A percentile compares a stretch with the other conserved stretches of the same genome.
These are phyloP conservation scores for Lochmaea crataegi DNA, from an alignment of 2,888 invertebrate species.

Conservation along the genomic window DNA sequence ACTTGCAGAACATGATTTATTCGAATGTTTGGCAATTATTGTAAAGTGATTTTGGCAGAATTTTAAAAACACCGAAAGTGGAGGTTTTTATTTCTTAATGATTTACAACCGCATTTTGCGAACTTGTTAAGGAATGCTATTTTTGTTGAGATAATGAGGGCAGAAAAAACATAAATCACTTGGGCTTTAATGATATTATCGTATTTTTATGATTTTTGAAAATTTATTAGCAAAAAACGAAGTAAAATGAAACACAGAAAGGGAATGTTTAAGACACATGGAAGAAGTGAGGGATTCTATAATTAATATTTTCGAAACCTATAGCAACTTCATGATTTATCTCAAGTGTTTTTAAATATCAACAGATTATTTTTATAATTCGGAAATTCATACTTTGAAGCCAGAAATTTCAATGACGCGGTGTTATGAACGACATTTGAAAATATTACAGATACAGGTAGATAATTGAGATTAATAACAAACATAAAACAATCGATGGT, in stretches of 20 bases:
- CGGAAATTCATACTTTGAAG: too few relatives aligned
- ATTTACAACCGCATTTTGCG: slow-evolving; percentile 23
- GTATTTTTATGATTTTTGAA: slow-evolving; percentile 9
- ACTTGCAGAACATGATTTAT: slow-evolving; percentile 12
- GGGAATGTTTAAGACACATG: neutral
- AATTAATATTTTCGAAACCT: neutral
- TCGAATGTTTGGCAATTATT: slow-evolving; percentile 17
- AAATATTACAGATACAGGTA: too few relatives aligned
- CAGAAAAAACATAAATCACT: slow-evolving; percentile 14
- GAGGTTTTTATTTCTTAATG: slow-evolving; percentile 18
- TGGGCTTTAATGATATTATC: slow-evolving; percentile 2
- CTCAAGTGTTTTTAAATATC: too few relatives aligned
- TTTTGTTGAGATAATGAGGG: slow-evolving; percentile 15
- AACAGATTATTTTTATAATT: too few relatives aligned
- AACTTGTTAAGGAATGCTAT: slow-evolving; percentile 18
- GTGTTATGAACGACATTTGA: too few relatives aligned
- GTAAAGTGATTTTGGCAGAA: slow-evolving; percentile 17
- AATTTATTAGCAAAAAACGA: slow-evolving; percentile 16
- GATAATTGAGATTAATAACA: too few relatives aligned
- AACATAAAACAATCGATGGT: too few relatives aligned
- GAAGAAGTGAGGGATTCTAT: neutral
- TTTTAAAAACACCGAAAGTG: slow-evolving; percentile 21
- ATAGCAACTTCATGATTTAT: neutral
- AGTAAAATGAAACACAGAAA: neutral
- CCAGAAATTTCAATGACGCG: too few relatives aligned